phyloP scores from a whole-genome alignment of 2,888 invertebrate genomes.

The Hypsopygia costalis region DNA sequence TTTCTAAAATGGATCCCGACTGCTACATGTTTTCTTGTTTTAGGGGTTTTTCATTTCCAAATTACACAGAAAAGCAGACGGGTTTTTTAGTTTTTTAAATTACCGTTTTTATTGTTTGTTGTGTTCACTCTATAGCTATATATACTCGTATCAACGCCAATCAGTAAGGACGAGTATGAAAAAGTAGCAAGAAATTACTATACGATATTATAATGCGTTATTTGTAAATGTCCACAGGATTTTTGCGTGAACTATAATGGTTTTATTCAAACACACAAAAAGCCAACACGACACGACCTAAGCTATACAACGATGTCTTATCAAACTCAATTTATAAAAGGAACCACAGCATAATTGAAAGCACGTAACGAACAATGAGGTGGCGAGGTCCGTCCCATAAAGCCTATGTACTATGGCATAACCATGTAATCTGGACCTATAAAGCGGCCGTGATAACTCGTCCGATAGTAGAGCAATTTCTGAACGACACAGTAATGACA shows the following conservation, averaged over 20 bases:
- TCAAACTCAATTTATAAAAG: conserved; percentile 3
- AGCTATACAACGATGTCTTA: not conserved
- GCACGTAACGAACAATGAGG: conserved; percentile 31
- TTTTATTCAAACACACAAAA: not conserved
- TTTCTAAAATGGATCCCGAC: too few species aligned
- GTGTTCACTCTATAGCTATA: too few species aligned
- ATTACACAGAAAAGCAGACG: too few species aligned
- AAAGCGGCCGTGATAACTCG: conserved; percentile 68
- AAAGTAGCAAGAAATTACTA: too few species aligned
- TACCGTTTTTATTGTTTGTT: too few species aligned
- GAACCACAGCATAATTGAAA: conserved; percentile 36
- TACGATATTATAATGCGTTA: too few species aligned
- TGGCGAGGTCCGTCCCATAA: conserved; percentile 33
- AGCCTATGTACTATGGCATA: conserved; percentile 29
- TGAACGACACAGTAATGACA: conserved; percentile 77
- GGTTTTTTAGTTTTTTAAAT: too few species aligned
- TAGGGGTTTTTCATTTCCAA: too few species aligned
- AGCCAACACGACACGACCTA: not conserved
- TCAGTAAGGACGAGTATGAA: too few species aligned
- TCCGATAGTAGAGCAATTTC: conserved; percentile 78
- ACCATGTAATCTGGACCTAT: conserved; percentile 75
- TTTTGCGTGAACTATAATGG: not conserved
- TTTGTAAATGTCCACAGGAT: too few species aligned
- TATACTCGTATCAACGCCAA: too few species aligned
- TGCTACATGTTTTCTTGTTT: too few species aligned